Conservation (phyloP, 2,888 invertebrate species). For the Spicauda simplicius region DNA sequence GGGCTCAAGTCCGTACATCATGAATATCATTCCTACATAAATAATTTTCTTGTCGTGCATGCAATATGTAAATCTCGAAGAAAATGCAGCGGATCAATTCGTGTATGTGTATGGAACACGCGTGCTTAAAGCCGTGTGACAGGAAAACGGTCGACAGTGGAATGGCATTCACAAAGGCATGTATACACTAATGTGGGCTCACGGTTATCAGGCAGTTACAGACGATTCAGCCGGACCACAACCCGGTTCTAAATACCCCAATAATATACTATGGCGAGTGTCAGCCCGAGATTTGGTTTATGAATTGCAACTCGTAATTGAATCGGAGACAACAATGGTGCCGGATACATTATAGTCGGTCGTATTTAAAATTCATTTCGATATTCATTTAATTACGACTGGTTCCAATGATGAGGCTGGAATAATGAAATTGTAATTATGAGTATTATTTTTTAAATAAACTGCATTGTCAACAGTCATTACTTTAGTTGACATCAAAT, state of each 20-base stretch:
- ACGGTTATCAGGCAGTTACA: slow-evolving; percentile 70
- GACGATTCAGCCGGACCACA: slow-evolving; percentile 63
- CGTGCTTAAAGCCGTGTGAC: too few relatives aligned
- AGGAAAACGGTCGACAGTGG: slow-evolving; percentile 45
- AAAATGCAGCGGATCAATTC: too few relatives aligned
- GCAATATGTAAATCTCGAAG: too few relatives aligned
- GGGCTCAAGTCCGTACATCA: too few relatives aligned
- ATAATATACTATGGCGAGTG: slow-evolving; percentile 72
- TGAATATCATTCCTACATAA: too few relatives aligned
- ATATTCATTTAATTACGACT: slow-evolving; percentile 27
- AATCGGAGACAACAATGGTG: slow-evolving; percentile 58
- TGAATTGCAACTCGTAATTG: slow-evolving; percentile 70
- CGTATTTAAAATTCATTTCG: slow-evolving; percentile 53
- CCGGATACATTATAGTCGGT: slow-evolving; percentile 55
- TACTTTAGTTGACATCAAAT: not conserved
- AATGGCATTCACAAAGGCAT: slow-evolving; percentile 41
- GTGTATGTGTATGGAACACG: too few relatives aligned
- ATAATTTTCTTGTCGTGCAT: too few relatives aligned
- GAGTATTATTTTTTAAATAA: slow-evolving; percentile 9
- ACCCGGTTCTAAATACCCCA: slow-evolving; percentile 69
- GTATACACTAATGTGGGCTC: slow-evolving; percentile 52
- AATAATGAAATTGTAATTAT: slow-evolving; percentile 12
- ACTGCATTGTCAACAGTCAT: slow-evolving; percentile 6
- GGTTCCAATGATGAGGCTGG: slow-evolving; percentile 23
- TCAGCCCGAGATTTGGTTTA: slow-evolving; percentile 68